Evolutionary conservation across 2,888 invertebrate species (phyloP).

Genomic region (Tachina lurida): DNA sequence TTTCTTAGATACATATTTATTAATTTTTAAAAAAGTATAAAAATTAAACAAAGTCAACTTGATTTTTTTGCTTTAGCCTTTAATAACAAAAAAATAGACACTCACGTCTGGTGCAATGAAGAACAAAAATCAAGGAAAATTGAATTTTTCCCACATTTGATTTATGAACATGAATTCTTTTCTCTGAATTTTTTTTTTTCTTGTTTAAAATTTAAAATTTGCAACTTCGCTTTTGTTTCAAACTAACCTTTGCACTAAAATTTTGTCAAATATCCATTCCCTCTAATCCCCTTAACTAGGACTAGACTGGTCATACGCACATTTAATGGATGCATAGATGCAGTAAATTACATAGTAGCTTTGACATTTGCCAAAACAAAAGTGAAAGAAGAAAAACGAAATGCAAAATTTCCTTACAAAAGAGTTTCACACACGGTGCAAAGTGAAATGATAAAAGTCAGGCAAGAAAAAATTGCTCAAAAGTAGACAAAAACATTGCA

Average conservation of each 20-base stretch:
- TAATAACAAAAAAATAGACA: too few relatives aligned
- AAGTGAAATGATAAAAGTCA: conserved; percentile 1
- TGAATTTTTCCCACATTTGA: background rate
- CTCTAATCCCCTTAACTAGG: background rate
- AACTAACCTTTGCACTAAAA: conserved; percentile 2
- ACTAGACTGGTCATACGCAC: conserved; percentile 27
- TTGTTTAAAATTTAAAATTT: conserved; percentile 1
- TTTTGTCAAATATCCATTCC: conserved; percentile 17
- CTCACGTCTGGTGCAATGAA: too few relatives aligned
- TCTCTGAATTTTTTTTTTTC: background rate
- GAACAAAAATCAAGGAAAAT: conserved; percentile 10
- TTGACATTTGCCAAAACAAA: conserved; percentile 66
- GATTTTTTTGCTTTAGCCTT: too few relatives aligned
- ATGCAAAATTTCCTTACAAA: conserved; percentile 46
- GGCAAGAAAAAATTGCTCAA: conserved; percentile 7
- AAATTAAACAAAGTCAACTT: too few relatives aligned
- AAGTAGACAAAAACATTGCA: conserved; percentile 6
- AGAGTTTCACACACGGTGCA: conserved; percentile 55
- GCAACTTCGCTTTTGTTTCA: background rate
- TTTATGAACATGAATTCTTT: background rate
- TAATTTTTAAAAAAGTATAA: too few relatives aligned
- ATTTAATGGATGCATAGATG: conserved; percentile 60
- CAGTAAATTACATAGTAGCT: conserved; percentile 68
- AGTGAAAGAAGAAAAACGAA: conserved; percentile 7
- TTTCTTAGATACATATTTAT: too few relatives aligned